These are phyloP conservation scores for Mythimna loreyi DNA, from an alignment of 2,888 invertebrate genomes.

Conservation along the genomic window DNA sequence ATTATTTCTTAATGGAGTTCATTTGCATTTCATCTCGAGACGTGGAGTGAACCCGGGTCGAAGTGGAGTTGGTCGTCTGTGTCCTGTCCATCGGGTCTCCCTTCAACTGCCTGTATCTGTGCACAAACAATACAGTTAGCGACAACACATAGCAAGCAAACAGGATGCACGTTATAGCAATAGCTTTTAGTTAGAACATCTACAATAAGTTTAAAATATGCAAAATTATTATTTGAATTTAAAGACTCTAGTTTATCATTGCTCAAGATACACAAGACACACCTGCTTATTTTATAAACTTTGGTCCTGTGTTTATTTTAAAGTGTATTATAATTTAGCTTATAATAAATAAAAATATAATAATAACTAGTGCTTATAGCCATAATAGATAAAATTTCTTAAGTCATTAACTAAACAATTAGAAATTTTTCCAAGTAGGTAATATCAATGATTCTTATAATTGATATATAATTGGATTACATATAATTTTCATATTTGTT, in stretches of 20 bases:
- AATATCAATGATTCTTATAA: not conserved
- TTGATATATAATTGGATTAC: not conserved
- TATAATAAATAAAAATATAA: not conserved
- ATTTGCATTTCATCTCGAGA: constrained; percentile 72
- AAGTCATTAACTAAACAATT: not conserved
- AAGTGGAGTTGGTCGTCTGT: constrained; percentile 68
- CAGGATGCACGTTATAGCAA: constrained; percentile 19
- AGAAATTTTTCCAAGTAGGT: not conserved
- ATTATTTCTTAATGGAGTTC: constrained; percentile 67
- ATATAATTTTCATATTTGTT: not conserved
- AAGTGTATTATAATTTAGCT: not conserved
- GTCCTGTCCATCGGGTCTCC: constrained; percentile 74
- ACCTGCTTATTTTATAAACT: not conserved
- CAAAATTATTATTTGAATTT: constrained; percentile 4
- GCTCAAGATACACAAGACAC: not conserved
- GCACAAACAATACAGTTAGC: constrained; percentile 48
- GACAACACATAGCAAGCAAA: constrained; percentile 17
- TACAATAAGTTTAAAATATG: not conserved
- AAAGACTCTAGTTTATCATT: not conserved
- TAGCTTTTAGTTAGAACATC: constrained; percentile 25
- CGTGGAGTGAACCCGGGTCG: constrained; percentile 66
- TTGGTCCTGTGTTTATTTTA: not conserved
- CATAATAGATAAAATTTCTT: not conserved
- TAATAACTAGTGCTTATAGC: not conserved
- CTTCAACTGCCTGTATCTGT: constrained; percentile 75